These are phyloP conservation scores for Siniperca scherzeri DNA, from an alignment of 2,797 vertebrate genomes.

Conservation along the genomic window DNA sequence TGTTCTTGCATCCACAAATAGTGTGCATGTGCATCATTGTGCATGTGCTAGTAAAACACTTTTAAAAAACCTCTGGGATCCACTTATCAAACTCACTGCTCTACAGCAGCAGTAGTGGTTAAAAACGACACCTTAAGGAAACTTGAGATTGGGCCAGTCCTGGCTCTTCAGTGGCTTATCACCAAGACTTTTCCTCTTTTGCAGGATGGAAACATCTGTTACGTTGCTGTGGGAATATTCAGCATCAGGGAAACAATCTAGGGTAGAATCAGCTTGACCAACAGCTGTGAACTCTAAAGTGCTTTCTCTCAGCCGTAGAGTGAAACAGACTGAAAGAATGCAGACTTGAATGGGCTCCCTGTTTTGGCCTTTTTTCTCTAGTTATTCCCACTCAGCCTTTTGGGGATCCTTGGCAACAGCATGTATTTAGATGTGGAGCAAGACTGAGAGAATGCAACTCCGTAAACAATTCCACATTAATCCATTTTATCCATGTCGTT, in stretches of 20 bases:
- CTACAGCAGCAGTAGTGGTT: conserved; percentile 14
- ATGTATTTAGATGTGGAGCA: conserved; percentile 47
- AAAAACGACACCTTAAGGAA: conserved; percentile 9
- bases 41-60: neutral
- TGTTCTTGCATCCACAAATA: neutral
- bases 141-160: neutral
- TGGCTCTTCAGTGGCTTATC: conserved; percentile 12
- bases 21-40: neutral
- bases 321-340: conserved; percentile 66
- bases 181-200: conserved; percentile 20
- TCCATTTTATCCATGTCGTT: conserved; percentile 27
- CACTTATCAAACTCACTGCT: neutral
- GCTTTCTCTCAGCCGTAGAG: conserved; percentile 54
- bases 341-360: conserved; percentile 74
- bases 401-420: conserved; percentile 67
- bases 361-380: conserved; percentile 59
- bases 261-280: conserved; percentile 44
- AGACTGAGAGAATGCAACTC: conserved; percentile 27
- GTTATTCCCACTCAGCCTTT: conserved; percentile 60
- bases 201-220: conserved; percentile 45
- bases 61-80: neutral
- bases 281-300: conserved; percentile 69
- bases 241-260: conserved; percentile 30
- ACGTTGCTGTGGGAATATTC: conserved; percentile 47
- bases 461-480: conserved; percentile 45